Percentiles rank a stretch among this genome's conserved stretches.
Evolutionary conservation across 1,140 invertebrate genomes (phyloP).

Genomic region (Papilio aristodemus): DNA sequence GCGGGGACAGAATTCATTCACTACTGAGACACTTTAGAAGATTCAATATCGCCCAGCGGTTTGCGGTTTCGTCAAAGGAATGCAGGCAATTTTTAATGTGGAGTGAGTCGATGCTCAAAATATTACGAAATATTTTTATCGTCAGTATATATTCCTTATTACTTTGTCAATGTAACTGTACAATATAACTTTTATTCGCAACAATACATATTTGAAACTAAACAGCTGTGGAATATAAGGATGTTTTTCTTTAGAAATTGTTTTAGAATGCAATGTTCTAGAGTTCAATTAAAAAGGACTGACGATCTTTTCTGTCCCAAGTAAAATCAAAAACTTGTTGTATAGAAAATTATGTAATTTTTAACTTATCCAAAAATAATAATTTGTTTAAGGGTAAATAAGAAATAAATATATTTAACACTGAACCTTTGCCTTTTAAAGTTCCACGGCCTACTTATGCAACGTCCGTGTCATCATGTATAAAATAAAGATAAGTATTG

Average conservation of each 20-base stretch:
- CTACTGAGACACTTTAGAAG: background rate
- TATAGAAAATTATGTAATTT: too few relatives aligned
- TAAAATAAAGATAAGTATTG: constrained; percentile 19
- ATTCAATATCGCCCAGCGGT: background rate
- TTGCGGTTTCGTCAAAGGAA: background rate
- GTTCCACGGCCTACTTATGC: constrained; percentile 14
- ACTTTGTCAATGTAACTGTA: too few relatives aligned
- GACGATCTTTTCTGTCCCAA: too few relatives aligned
- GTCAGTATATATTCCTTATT: too few relatives aligned
- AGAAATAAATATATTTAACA: background rate
- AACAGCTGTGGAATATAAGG: too few relatives aligned
- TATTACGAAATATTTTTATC: background rate
- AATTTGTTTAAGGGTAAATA: background rate
- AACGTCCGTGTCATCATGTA: constrained; percentile 16
- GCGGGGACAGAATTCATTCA: background rate
- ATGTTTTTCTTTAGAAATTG: too few relatives aligned
- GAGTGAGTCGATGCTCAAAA: background rate
- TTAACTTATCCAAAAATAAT: background rate
- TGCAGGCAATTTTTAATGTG: too few relatives aligned
- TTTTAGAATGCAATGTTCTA: too few relatives aligned
- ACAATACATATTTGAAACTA: too few relatives aligned
- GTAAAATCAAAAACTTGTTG: too few relatives aligned
- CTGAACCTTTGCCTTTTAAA: background rate
- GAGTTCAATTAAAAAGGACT: too few relatives aligned
- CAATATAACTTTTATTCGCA: too few relatives aligned